phyloP scores from a whole-genome alignment of 1,140 invertebrate species.

The Protaetia brevitarsis region DNA sequence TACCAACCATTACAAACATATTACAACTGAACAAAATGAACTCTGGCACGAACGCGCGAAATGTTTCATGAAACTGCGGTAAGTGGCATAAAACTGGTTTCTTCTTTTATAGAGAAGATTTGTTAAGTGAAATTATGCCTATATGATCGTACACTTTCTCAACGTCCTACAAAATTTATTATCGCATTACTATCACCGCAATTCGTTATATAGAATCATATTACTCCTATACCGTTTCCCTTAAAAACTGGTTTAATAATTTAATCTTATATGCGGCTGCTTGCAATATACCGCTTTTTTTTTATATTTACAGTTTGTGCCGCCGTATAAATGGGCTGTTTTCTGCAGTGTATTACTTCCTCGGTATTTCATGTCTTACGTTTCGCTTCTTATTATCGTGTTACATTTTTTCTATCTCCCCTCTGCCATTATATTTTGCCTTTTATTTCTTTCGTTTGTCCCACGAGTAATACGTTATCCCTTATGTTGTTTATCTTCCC shows the following conservation, averaged over 20 bases:
- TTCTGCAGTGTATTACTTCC: slow-evolving; percentile 6
- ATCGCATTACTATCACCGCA: not conserved
- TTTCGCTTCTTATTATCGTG: slow-evolving; percentile 15
- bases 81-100: too few relatives aligned
- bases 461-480: slow-evolving; percentile 8
- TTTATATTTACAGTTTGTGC: slow-evolving; percentile 7
- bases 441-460: slow-evolving; percentile 15
- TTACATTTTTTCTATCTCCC: slow-evolving; percentile 14
- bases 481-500: slow-evolving; percentile 9
- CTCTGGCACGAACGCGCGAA: too few relatives aligned
- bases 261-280: slow-evolving; percentile 11
- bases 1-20: too few relatives aligned
- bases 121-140: not conserved
- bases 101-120: not conserved
- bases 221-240: slow-evolving; percentile 8
- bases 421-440: slow-evolving; percentile 11
- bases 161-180: not conserved
- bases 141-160: not conserved
- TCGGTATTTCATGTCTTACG: not conserved
- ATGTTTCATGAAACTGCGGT: too few relatives aligned
- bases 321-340: slow-evolving; percentile 8
- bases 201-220: slow-evolving; percentile 5
- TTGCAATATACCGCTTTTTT: not conserved
- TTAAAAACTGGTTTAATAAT: slow-evolving; percentile 11
- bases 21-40: too few relatives aligned